Base-by-base conservation (phyloP, 2,888 invertebrate genomes). In the Anthoptus insignis region DNA sequence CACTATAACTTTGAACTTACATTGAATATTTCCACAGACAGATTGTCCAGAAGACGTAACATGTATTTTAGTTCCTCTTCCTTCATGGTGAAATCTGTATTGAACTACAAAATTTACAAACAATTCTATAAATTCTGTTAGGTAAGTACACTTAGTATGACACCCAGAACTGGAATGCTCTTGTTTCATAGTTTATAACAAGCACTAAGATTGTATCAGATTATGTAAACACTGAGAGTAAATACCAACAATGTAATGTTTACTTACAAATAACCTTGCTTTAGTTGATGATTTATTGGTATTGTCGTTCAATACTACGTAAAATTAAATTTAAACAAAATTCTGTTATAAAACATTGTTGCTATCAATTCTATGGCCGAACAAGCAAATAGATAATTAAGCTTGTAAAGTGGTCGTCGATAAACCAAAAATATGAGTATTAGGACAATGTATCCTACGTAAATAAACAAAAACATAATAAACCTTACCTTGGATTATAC, bases 41-140 rank as follows among this genome's bases (percentile, higher is more conserved):
- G 78, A 66, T 86, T 76, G 73, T 93, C 91, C 66, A 91, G 82
- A 11, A 93, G 81, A 39, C 80, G 81, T 59, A 93, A 75, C 67
- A 88, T 79, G 68, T 93, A 93, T 71, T 89, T 88, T 6, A 93
- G 66, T 72, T 93, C 93, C 61, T 89, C 88, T 73, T 92, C 91
- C 75, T 87, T 86, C 89, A 92, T 91, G 63, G 73, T 87, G 71
- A 14, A 63, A 39, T 49, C 34, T 63, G 54, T 54, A 42, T 29
- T n/a, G 3, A 21, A 59, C 21, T 9, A 29, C 3, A n/a, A 22
- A 37, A 54, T 8, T 37, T n/a, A n/a, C n/a, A n/a, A n/a, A n/a
- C n/a, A n/a, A n/a, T 4, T 16, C 16, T 45, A 13, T 27, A 29
- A 39, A 8, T 39, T 14, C 2, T 16, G 14, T 14, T 8, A 1